These are phyloP conservation scores for Paralichthys olivaceus DNA, from an alignment of 2,113 vertebrate genomes.

Conservation along the genomic window DNA sequence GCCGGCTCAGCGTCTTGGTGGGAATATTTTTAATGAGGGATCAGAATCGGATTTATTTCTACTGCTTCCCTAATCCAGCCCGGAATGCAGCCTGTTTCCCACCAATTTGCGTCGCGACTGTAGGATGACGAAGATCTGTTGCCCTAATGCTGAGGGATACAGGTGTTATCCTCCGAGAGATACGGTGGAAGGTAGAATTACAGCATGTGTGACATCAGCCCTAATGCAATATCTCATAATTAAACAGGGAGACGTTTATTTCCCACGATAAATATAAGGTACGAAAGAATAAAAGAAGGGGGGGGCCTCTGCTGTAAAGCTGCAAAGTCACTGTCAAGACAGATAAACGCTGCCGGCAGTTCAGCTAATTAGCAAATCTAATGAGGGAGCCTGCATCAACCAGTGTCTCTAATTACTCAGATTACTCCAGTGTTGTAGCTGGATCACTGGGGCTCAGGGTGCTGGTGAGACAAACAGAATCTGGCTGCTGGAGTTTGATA, in stretches of 20 bases:
- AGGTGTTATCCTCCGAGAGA: slow-evolving; percentile 32
- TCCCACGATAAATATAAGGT: slow-evolving; percentile 12
- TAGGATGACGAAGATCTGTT: slow-evolving; percentile 38
- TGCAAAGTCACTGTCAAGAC: slow-evolving; percentile 33
- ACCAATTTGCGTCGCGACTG: slow-evolving; percentile 29
- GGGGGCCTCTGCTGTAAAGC: slow-evolving; percentile 2
- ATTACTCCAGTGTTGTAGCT: slow-evolving; percentile 42
- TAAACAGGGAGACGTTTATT: slow-evolving; percentile 17
- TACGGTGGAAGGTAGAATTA: slow-evolving; percentile 6
- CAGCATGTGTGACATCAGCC: slow-evolving; percentile 12
- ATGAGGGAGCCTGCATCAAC: slow-evolving; percentile 53
- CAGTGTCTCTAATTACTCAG: slow-evolving; percentile 50
- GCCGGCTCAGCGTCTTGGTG: slow-evolving; percentile 54
- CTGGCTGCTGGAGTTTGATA: neutral
- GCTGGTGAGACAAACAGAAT: slow-evolving; percentile 20
- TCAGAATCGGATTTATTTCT: slow-evolving; percentile 70
- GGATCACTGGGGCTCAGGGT: neutral
- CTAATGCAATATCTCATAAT: neutral
- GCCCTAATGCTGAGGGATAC: slow-evolving; percentile 14
- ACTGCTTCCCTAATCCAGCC: slow-evolving; percentile 72
- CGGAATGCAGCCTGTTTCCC: slow-evolving; percentile 74
- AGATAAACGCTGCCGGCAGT: slow-evolving; percentile 28
- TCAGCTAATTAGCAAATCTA: slow-evolving; percentile 57
- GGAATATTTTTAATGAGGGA: slow-evolving; percentile 81
- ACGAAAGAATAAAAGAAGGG: slow-evolving; percentile 7